Evolutionary conservation across 2,888 invertebrate genomes (phyloP).

Genomic region (Eristalis intricaria): DNA sequence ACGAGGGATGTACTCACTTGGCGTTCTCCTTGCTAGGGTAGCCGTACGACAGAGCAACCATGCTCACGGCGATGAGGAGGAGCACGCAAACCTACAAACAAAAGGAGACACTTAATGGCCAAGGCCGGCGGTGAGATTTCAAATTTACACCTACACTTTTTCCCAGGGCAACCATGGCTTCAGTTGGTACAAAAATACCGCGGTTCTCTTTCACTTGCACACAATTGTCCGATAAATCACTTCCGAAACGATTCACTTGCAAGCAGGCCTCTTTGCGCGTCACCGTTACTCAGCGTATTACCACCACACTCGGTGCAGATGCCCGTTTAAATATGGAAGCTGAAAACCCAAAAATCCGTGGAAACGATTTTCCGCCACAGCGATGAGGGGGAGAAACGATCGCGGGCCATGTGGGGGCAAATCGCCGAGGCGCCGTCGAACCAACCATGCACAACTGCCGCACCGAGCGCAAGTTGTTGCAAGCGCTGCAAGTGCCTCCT

Average conservation of each 20-base stretch:
- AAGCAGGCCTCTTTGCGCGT: constrained; percentile 35
- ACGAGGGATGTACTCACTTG: constrained; percentile 76
- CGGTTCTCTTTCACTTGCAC: constrained; percentile 21
- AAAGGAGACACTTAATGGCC: background rate
- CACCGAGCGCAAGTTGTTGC: constrained; percentile 18
- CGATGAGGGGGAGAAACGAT: constrained; percentile 58
- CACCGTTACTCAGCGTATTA: constrained; percentile 67
- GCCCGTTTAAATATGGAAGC: constrained; percentile 70
- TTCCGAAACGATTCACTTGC: constrained; percentile 15
- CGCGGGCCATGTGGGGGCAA: constrained; percentile 29
- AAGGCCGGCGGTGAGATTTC: background rate
- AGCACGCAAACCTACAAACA: constrained; percentile 74
- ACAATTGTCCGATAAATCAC: constrained; percentile 36
- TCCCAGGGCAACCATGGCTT: constrained; percentile 29
- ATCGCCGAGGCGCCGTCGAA: constrained; percentile 41
- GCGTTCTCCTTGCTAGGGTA: constrained; percentile 79
- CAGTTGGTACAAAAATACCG: background rate
- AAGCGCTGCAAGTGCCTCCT: constrained; percentile 27
- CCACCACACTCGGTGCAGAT: constrained; percentile 54
- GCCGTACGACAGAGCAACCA: constrained; percentile 76
- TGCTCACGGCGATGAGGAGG: constrained; percentile 76
- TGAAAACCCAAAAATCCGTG: constrained; percentile 50
- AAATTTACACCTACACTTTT: constrained; percentile 52
- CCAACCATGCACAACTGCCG: constrained; percentile 52
- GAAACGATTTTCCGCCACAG: constrained; percentile 25